These are phyloP conservation scores for Lottia gigantea DNA, from an alignment of 2,888 invertebrate species.

Conservation along the genomic window DNA sequence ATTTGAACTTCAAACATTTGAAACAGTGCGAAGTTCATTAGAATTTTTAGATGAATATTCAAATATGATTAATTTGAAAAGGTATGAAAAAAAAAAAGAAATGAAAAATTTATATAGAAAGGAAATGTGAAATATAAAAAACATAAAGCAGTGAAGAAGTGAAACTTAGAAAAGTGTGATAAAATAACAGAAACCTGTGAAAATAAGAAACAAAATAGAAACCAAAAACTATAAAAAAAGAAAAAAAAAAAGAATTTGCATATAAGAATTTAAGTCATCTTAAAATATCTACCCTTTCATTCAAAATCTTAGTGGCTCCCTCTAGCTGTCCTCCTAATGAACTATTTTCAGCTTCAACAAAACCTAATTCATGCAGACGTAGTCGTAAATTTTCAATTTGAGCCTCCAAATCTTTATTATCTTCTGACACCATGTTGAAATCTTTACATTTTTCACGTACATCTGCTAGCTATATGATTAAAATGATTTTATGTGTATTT, in stretches of 20 bases:
- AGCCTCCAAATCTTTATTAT: conserved; percentile 42
- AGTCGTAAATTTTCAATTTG: conserved; percentile 38
- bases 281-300: conserved; percentile 45
- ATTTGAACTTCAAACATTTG: too few relatives aligned
- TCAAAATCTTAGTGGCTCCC: conserved; percentile 40
- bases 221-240: too few relatives aligned
- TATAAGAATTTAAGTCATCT: too few relatives aligned
- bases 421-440: conserved; percentile 31
- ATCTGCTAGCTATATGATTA: conserved; percentile 11
- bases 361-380: conserved; percentile 33
- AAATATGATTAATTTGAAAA: neutral
- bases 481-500: too few relatives aligned
- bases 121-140: neutral
- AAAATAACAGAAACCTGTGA: neutral
- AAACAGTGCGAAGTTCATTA: too few relatives aligned
- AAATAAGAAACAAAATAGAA: neutral
- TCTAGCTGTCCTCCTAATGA: conserved; percentile 42
- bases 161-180: neutral
- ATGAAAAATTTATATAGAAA: neutral
- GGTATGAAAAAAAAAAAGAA: neutral
- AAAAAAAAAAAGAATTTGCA: too few relatives aligned
- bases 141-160: neutral
- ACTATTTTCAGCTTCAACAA: conserved; percentile 40
- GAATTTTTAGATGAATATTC: too few relatives aligned
- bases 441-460: conserved; percentile 21